Percentiles rank a stretch among this genome's conserved stretches.
Conservation (phyloP, 1,140 invertebrate genomes). For the Gonatopus flavifemur region DNA sequence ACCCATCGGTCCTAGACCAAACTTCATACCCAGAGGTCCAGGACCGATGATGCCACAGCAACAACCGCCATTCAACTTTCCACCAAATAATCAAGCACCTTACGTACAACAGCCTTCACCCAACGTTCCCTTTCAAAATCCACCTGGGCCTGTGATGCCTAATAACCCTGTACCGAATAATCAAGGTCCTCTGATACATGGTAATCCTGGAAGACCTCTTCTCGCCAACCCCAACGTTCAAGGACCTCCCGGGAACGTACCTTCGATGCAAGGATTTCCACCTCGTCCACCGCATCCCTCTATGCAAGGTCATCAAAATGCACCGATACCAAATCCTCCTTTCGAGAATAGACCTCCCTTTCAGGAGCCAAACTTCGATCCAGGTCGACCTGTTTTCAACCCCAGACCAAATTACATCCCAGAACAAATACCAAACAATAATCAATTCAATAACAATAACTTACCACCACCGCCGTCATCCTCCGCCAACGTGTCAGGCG, state of each 20-base stretch:
- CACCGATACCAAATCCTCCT: conserved; percentile 27
- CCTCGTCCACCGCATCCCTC: conserved; percentile 15
- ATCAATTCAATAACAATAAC: conserved; percentile 31
- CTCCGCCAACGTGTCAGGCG: conserved; percentile 27
- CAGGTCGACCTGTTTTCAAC: conserved; percentile 34
- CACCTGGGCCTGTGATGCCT: conserved; percentile 12
- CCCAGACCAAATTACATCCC: conserved; percentile 33
- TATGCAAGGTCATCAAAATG: conserved; percentile 27
- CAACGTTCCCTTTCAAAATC: conserved; percentile 21
- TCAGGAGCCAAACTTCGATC: conserved; percentile 36
- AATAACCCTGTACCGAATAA: conserved; percentile 28
- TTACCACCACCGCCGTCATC: conserved; percentile 26
- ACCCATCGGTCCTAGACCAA: conserved; percentile 27
- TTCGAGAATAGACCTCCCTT: conserved; percentile 45
- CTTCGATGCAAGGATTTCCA: conserved; percentile 30
- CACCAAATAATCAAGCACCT: conserved; percentile 35
- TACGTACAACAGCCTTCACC: conserved; percentile 29
- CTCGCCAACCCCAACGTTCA: conserved; percentile 27
- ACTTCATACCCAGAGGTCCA: conserved; percentile 32
- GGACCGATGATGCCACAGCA: conserved; percentile 8
- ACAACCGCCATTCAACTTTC: conserved; percentile 32
- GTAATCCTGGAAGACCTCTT: conserved; percentile 25
- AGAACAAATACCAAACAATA: conserved; percentile 30
- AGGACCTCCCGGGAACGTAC: conserved; percentile 13
- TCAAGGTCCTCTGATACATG: conserved; percentile 35